Percentiles rank a stretch among this genome's conserved stretches.
Conservation (phyloP, 2,113 vertebrate species). For the Pampusana beccarii region DNA sequence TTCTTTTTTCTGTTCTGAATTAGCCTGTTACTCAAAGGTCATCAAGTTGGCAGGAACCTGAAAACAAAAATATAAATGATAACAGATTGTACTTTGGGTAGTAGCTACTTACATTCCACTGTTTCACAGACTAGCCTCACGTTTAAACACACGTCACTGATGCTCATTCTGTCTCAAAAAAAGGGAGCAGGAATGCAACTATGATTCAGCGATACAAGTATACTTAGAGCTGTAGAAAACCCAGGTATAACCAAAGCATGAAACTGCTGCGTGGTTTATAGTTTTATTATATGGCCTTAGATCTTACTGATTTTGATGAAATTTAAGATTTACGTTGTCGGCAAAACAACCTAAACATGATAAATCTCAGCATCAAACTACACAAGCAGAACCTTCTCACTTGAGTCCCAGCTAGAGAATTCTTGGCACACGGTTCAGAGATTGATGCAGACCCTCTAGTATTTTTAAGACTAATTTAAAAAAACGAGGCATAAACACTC, state of each 20-base stretch:
- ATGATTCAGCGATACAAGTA: neutral
- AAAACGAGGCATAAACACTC: neutral
- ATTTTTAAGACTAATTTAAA: neutral
- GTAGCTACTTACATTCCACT: neutral
- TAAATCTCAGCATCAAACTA: neutral
- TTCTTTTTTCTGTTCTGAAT: constrained; percentile 30
- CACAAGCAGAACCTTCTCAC: neutral
- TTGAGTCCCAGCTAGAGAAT: neutral
- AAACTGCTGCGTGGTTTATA: neutral
- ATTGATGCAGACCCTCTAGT: neutral
- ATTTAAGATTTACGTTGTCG: neutral
- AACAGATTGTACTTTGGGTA: neutral
- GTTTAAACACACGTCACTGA: neutral
- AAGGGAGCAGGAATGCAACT: neutral
- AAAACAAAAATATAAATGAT: constrained; percentile 12
- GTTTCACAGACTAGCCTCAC: neutral
- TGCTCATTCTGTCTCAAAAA: neutral
- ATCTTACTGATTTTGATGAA: neutral
- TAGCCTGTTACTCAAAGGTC: constrained; percentile 89
- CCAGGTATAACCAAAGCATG: neutral
- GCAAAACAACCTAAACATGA: neutral
- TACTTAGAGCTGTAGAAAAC: neutral
- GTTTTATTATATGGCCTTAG: neutral
- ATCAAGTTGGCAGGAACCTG: constrained; percentile 98
- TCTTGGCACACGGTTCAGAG: neutral